Evolutionary conservation across 1,140 invertebrate genomes (phyloP).

Genomic region (Lysiphlebus fabarum): DNA sequence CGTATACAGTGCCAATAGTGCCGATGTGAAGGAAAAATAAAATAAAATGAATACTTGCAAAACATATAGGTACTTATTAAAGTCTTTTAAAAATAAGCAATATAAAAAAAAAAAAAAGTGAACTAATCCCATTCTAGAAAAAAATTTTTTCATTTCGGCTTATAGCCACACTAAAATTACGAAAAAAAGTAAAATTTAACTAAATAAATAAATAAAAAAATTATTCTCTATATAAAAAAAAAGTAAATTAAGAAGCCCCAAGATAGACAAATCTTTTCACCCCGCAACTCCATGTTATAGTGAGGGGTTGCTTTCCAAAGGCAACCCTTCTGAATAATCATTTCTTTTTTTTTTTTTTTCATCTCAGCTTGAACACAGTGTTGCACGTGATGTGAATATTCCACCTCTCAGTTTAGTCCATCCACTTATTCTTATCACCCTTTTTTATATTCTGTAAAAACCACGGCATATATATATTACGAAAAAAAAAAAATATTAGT

Average conservation of each 20-base stretch:
- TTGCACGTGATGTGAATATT: slow-evolving; percentile 24
- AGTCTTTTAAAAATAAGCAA: too few species aligned
- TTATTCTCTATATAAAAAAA: not conserved
- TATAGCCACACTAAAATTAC: too few species aligned
- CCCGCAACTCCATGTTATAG: not conserved
- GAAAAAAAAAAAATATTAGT: not conserved
- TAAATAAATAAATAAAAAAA: not conserved
- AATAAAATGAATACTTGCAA: too few species aligned
- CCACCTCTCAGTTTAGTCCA: not conserved
- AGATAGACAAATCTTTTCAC: not conserved
- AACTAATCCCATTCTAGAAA: too few species aligned
- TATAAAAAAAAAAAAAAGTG: too few species aligned
- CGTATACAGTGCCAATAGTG: too few species aligned
- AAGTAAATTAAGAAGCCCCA: not conserved
- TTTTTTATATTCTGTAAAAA: not conserved
- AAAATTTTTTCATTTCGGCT: too few species aligned
- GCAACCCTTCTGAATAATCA: slow-evolving; percentile 14
- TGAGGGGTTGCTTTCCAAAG: not conserved
- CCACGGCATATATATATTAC: slow-evolving; percentile 1
- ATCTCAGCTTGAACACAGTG: slow-evolving; percentile 7
- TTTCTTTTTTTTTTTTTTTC: slow-evolving; percentile 11
- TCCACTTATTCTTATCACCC: slow-evolving; percentile 3
- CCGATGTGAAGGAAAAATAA: too few species aligned
- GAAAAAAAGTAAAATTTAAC: too few species aligned
- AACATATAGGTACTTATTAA: too few species aligned